A percentile compares a stretch with the other conserved stretches of the same genome.
Evolutionary conservation across 2,888 invertebrate genomes (phyloP).

Genomic region (Tryphoninae sp.): DNA sequence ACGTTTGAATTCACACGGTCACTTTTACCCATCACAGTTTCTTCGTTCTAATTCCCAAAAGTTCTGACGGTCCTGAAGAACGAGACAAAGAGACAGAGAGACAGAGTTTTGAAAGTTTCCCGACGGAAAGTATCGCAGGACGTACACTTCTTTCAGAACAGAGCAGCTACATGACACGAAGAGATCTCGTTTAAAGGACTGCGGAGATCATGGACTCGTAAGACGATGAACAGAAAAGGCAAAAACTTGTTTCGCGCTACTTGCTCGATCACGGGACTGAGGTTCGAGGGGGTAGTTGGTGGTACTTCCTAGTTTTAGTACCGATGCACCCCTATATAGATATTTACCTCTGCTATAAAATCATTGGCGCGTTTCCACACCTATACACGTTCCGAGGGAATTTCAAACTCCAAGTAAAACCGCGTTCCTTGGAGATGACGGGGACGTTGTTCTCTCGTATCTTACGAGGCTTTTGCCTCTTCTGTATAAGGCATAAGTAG

Average conservation of each 20-base stretch:
- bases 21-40: background rate
- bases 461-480: conserved; percentile 7
- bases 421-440: conserved; percentile 31
- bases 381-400: conserved; percentile 3
- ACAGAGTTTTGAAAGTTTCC: conserved; percentile 35
- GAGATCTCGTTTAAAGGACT: conserved; percentile 28
- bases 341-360: conserved; percentile 13
- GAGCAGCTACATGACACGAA: background rate
- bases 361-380: conserved; percentile 17
- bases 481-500: background rate
- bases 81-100: background rate
- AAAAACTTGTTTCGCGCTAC: conserved; percentile 48
- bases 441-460: conserved; percentile 29
- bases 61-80: background rate
- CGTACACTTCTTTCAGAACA: conserved; percentile 1
- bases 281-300: background rate
- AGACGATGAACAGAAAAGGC: conserved; percentile 13
- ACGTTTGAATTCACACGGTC: background rate
- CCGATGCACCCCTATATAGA: conserved; percentile 6
- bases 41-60: background rate
- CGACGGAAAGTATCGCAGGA: conserved; percentile 18
- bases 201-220: background rate
- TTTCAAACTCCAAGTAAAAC: conserved; percentile 27
- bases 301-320: conserved; percentile 14
- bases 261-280: conserved; percentile 27